Conservation (phyloP, 2,113 vertebrate species). For the Apodemus speciosus region DNA sequence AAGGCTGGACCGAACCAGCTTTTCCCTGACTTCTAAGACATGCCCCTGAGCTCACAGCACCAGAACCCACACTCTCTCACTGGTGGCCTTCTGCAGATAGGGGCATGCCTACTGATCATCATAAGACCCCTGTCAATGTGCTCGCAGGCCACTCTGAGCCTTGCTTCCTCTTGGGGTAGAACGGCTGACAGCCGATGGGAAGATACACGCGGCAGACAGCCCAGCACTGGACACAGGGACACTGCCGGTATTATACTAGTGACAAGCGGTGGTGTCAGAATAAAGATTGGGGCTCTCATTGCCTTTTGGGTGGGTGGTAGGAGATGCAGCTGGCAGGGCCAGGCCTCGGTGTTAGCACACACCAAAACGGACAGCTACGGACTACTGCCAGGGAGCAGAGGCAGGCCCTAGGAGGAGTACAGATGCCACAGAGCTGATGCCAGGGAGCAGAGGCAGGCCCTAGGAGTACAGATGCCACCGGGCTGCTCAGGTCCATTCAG, state of each 20-base stretch:
- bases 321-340: neutral
- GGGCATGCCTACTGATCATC: neutral
- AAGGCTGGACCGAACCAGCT: neutral
- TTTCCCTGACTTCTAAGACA: neutral
- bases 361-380: neutral
- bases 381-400: neutral
- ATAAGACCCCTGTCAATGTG: accelerated
- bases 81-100: accelerated
- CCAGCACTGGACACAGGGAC: accelerated
- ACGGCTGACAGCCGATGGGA: neutral
- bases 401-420: neutral
- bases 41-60: neutral
- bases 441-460: neutral
- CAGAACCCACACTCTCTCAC: neutral
- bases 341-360: accelerated
- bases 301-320: neutral
- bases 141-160: neutral
- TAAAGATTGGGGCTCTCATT: neutral
- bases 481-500: neutral
- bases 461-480: too few relatives aligned
- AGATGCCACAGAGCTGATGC: too few relatives aligned
- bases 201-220: neutral
- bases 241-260: accelerated
- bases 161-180: neutral
- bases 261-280: accelerated